Evolutionary conservation across 2,797 vertebrate genomes (phyloP).

Genomic region (Mormyrus proboscirostris): DNA sequence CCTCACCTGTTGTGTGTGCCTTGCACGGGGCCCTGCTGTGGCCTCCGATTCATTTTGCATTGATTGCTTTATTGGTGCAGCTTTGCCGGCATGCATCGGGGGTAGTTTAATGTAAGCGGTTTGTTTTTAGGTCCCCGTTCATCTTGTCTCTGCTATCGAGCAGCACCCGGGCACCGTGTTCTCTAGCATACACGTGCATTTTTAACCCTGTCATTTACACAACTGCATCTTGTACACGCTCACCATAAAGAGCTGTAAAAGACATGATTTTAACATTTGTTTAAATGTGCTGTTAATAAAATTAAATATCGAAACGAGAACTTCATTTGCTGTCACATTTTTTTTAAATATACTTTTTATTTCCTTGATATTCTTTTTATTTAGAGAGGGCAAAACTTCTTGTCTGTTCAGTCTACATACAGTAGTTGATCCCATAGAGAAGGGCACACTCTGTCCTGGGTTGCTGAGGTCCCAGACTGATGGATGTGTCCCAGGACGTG

Average conservation of each 20-base stretch:
- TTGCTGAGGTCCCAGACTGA: neutral
- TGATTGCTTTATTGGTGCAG: conserved; percentile 30
- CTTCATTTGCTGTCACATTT: neutral
- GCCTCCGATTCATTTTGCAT: conserved; percentile 28
- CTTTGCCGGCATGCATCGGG: conserved; percentile 16
- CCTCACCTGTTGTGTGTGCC: conserved; percentile 27
- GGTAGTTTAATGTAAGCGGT: conserved; percentile 26
- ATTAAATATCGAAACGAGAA: neutral
- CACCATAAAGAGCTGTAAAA: neutral
- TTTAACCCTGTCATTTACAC: neutral
- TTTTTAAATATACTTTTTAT: neutral
- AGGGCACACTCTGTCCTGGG: neutral
- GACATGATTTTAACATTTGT: neutral
- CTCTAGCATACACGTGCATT: neutral
- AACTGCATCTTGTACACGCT: neutral
- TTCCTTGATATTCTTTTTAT: neutral
- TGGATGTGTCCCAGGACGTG: neutral
- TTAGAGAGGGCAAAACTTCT: neutral
- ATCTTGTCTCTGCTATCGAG: conserved; percentile 27
- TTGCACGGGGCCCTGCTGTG: neutral
- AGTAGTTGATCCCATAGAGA: too few relatives aligned
- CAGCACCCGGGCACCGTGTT: neutral
- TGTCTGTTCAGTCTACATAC: neutral
- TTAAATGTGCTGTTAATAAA: neutral
- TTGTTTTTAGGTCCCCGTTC: conserved; percentile 22